phyloP scores from a whole-genome alignment of 2,797 vertebrate genomes.

The Acanthiza pusilla region DNA sequence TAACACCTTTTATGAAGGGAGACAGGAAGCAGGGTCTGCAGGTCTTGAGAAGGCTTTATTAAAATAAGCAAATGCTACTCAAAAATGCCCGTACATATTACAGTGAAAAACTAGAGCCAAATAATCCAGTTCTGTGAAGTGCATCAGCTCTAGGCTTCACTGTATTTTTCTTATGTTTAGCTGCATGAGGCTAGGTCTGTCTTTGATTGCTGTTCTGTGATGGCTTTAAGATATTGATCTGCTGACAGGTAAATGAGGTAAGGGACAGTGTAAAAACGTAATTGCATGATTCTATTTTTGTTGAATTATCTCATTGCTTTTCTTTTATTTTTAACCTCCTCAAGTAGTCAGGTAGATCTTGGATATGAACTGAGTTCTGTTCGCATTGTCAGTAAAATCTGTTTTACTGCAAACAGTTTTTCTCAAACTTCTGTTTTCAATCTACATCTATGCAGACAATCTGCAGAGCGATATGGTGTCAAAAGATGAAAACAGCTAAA shows the following conservation, averaged over 20 bases:
- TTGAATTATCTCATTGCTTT: neutral
- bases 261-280: neutral
- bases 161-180: neutral
- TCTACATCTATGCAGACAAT: neutral
- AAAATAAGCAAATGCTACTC: neutral
- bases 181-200: neutral
- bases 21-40: slow-evolving; percentile 4
- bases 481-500: neutral
- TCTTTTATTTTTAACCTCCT: neutral
- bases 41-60: neutral
- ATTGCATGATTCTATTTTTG: neutral
- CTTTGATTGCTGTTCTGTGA: neutral
- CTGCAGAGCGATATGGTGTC: neutral
- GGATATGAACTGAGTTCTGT: neutral
- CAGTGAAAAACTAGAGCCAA: neutral
- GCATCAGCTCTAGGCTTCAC: neutral
- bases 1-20: slow-evolving; percentile 18
- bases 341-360: neutral
- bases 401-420: neutral
- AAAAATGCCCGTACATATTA: neutral
- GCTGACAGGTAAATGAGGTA: neutral
- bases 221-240: neutral
- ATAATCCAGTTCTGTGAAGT: neutral
- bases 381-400: neutral
- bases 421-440: neutral